Base-by-base conservation (phyloP, 2,113 vertebrate species). In the Tetraodon nigroviridis region DNA sequence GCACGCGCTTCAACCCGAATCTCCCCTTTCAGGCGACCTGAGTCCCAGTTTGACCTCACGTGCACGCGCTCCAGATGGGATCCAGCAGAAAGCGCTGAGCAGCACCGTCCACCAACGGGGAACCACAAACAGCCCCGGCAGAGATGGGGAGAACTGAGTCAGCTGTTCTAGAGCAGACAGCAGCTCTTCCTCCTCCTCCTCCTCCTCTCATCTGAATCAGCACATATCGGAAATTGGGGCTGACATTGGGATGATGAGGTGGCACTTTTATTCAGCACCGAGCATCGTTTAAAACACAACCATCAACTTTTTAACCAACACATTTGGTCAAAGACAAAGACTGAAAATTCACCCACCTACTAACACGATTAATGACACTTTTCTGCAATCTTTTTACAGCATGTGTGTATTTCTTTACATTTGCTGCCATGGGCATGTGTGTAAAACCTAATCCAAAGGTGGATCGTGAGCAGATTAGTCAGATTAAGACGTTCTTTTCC, bases 401-500 rank as follows among this genome's bases (percentile, higher is more conserved):
- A 37, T 12, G 12, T 37, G 2, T 2, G 8, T 12, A 37, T 37
- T 11, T 37, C 32, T 37, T 37, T n/a, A n/a, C n/a, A 37, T 37
- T 37, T 37, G 2, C 7, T 10, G 12, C 32, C 10, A 11, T 37
- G 32, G 12, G 10, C 12, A 37, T 37, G 32, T 37, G 8, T 37
- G 2, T 3, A 37, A 12, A 8, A 12, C 32, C 1, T 12, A 11
- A 11, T 37, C 8, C 7, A 37, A 37, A 12, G 1, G 32, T 7
- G 53, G 18, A 24, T 59, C 41, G 14, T 61, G 16, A 46, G 17
- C 37, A 0, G 22, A 7, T 54, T 5, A 3, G 0, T 29, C 6
- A 44, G 7, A 22, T 16, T 12, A 54, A 20, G 52, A 57, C 56
- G 27, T 61, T 51, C 27, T 47, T 69, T 71, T 66, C 82, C 83